Percentiles rank a stretch among this genome's conserved stretches.
Conservation (phyloP, 2,113 vertebrate species). For the Crotophaga sulcirostris region DNA sequence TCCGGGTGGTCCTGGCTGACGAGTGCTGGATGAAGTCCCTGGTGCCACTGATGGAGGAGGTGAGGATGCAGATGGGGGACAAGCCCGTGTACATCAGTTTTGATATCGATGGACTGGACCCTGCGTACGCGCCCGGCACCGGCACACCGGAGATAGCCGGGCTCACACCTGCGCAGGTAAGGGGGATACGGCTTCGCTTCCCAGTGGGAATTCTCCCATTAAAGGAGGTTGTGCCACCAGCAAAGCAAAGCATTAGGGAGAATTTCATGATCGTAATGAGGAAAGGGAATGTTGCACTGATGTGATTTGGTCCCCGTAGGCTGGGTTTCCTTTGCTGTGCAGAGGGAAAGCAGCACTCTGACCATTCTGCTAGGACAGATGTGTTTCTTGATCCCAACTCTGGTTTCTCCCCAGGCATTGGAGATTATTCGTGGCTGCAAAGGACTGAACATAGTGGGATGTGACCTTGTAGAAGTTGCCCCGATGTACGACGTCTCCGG, state of each 20-base stretch:
- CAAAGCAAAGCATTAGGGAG: not conserved
- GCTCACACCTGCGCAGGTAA: slow-evolving; percentile 91
- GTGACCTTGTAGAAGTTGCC: slow-evolving; percentile 93
- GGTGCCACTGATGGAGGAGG: slow-evolving; percentile 87
- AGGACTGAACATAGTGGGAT: slow-evolving; percentile 89
- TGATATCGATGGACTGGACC: slow-evolving; percentile 91
- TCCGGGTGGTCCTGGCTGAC: slow-evolving; percentile 85
- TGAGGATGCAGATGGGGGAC: slow-evolving; percentile 85
- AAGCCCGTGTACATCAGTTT: slow-evolving; percentile 90
- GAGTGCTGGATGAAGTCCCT: slow-evolving; percentile 93
- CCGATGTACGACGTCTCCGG: slow-evolving; percentile 89
- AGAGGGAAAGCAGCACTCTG: not conserved
- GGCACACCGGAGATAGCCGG: slow-evolving; percentile 92
- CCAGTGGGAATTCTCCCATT: fast-evolving
- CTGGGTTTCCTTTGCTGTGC: not conserved
- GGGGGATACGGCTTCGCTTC: not conserved
- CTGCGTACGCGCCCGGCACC: slow-evolving; percentile 89
- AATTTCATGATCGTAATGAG: fast-evolving
- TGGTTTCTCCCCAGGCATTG: slow-evolving; percentile 78
- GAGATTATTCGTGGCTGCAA: slow-evolving; percentile 92
- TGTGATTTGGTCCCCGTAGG: fast-evolving
- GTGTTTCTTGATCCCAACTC: not conserved
- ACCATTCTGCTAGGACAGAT: fast-evolving
- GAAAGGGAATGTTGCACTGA: not conserved
- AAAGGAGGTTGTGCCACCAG: fast-evolving